These are phyloP conservation scores for Tetranychus urticae DNA, from an alignment of 1,140 invertebrate species.

Conservation along the genomic window DNA sequence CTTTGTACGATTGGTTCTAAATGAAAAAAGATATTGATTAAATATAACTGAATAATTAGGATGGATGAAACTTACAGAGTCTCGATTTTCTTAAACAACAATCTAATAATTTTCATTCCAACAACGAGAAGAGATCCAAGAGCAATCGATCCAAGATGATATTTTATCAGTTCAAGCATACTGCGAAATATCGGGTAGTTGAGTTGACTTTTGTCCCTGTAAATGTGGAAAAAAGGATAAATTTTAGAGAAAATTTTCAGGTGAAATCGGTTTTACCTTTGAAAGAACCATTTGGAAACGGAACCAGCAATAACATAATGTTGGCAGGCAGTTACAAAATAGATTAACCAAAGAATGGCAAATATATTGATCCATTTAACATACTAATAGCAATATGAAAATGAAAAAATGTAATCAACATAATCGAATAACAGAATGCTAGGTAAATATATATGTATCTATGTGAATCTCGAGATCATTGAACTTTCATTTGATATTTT, in stretches of 20 bases:
- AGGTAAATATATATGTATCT: too few relatives aligned
- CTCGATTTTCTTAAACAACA: slow-evolving; percentile 28
- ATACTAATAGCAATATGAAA: not conserved
- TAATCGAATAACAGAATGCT: too few relatives aligned
- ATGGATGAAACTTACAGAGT: slow-evolving; percentile 4
- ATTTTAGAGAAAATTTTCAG: too few relatives aligned
- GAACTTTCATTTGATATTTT: too few relatives aligned
- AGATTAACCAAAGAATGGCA: slow-evolving; percentile 40
- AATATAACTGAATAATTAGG: not conserved
- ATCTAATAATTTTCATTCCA: slow-evolving; percentile 36
- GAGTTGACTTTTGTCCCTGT: slow-evolving; percentile 36
- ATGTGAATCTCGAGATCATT: too few relatives aligned
- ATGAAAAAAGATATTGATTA: not conserved
- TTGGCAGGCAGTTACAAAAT: slow-evolving; percentile 49
- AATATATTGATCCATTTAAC: slow-evolving; percentile 27
- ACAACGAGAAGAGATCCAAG: slow-evolving; percentile 48
- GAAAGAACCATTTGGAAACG: slow-evolving; percentile 49
- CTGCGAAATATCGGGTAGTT: slow-evolving; percentile 30
- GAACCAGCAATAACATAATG: slow-evolving; percentile 48
- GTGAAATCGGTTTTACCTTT: slow-evolving; percentile 26
- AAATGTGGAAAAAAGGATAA: not conserved
- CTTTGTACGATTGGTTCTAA: not conserved
- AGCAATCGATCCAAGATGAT: slow-evolving; percentile 49
- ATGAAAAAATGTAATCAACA: too few relatives aligned
- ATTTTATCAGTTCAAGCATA: slow-evolving; percentile 31